Evolutionary conservation across 2,888 invertebrate species (phyloP).

Genomic region (Caenorhabditis sp.): DNA sequence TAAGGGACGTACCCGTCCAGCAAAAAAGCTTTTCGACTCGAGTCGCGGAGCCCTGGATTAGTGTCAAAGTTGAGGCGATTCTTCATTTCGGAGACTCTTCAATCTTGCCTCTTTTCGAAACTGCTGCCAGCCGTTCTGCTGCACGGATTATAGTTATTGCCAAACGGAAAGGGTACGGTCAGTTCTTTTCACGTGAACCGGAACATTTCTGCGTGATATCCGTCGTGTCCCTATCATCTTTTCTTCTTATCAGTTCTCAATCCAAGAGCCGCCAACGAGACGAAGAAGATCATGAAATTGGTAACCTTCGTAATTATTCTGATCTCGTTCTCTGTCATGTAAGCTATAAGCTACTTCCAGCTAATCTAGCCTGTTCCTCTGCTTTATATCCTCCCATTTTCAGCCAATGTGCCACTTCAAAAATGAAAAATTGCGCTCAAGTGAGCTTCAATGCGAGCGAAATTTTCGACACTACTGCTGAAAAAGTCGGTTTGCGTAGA

Average conservation of each 20-base stretch:
- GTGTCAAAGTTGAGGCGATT: constrained; percentile 42
- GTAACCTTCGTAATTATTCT: constrained; percentile 20
- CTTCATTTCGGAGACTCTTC: constrained; percentile 41
- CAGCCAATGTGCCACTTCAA: constrained; percentile 2
- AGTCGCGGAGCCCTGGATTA: constrained; percentile 34
- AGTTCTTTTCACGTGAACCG: constrained; percentile 2
- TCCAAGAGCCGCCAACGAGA: neutral
- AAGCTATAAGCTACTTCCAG: neutral
- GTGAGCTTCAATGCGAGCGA: neutral
- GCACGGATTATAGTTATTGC: constrained; percentile 23
- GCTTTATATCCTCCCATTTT: too few relatives aligned
- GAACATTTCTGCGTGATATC: neutral
- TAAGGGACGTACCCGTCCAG: too few relatives aligned
- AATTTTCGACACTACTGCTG: constrained; percentile 18
- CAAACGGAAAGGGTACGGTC: neutral
- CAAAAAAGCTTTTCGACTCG: constrained; percentile 41
- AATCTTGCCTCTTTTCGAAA: constrained; percentile 6
- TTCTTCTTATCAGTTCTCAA: neutral
- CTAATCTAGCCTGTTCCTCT: neutral
- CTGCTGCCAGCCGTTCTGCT: constrained; percentile 17
- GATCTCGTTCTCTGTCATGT: constrained; percentile 26
- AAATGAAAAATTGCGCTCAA: constrained; percentile 10
- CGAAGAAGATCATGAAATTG: constrained; percentile 20
- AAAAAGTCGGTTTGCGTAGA: neutral
- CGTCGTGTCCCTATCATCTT: neutral